Percentiles rank a stretch among this genome's conserved stretches.
These are phyloP conservation scores for Hippocampus zosterae DNA, from an alignment of 2,113 vertebrate genomes.

Conservation along the genomic window DNA sequence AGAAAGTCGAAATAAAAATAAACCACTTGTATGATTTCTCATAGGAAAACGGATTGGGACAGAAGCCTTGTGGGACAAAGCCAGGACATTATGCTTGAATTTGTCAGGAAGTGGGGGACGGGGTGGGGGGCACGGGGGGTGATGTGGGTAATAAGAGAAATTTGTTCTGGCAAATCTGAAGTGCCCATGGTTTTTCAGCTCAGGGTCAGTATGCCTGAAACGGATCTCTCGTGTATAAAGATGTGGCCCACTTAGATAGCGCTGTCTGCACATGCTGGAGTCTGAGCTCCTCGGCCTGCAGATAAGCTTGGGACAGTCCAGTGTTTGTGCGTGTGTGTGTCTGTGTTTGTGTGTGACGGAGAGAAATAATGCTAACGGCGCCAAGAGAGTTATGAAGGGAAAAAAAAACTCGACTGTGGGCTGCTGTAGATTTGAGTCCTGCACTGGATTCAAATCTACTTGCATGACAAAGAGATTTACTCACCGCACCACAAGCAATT, in stretches of 20 bases:
- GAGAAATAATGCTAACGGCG: conserved; percentile 26
- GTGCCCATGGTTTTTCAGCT: conserved; percentile 11
- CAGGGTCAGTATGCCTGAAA: conserved; percentile 52
- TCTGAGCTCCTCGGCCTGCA: conserved; percentile 70
- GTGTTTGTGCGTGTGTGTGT: conserved; percentile 30
- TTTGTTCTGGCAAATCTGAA: conserved; percentile 44
- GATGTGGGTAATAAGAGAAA: conserved; percentile 32
- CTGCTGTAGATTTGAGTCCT: neutral
- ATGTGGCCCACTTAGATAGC: conserved; percentile 56
- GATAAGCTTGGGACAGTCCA: conserved; percentile 72
- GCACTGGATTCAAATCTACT: neutral
- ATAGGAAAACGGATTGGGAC: conserved; percentile 39
- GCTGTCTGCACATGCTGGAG: conserved; percentile 70
- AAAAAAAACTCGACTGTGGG: neutral
- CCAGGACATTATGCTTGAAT: conserved; percentile 45
- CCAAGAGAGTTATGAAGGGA: neutral
- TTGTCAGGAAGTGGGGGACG: conserved; percentile 2
- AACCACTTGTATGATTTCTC: conserved; percentile 37
- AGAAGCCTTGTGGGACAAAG: conserved; percentile 31
- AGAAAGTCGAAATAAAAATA: conserved; percentile 39
- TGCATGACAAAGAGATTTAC: neutral
- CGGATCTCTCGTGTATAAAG: conserved; percentile 57
- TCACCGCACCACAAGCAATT: neutral
- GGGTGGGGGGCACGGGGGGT: no score
- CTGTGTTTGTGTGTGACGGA: conserved; percentile 12